Evolutionary conservation across 1,140 invertebrate genomes (phyloP).

Genomic region (Habropoda laboriosa): DNA sequence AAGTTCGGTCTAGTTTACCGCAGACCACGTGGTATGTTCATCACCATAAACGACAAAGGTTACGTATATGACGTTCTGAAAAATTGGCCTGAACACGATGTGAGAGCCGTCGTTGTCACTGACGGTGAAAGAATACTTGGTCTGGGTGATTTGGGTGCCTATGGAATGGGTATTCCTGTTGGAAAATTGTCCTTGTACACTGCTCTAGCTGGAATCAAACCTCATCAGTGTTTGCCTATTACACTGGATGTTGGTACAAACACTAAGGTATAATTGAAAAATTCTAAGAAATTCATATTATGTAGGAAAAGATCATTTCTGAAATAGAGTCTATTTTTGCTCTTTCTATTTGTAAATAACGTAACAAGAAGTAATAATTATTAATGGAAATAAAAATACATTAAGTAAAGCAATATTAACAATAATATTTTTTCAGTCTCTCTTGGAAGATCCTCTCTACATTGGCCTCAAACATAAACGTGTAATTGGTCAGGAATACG

Average conservation of each 20-base stretch:
- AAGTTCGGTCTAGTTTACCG: conserved; percentile 97
- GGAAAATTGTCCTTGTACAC: conserved; percentile 96
- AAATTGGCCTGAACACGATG: conserved; percentile 94
- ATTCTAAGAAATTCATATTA: background rate
- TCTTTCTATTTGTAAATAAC: too few species aligned
- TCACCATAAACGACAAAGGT: conserved; percentile 97
- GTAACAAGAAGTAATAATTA: too few species aligned
- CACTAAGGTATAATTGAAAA: conserved; percentile 84
- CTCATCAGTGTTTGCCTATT: conserved; percentile 93
- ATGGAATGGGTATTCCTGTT: conserved; percentile 97
- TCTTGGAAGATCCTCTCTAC: conserved; percentile 95
- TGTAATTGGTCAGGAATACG: conserved; percentile 91
- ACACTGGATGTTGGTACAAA: conserved; percentile 97
- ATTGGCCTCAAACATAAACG: conserved; percentile 94
- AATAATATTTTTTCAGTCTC: conserved; percentile 78
- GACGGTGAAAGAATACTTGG: conserved; percentile 97
- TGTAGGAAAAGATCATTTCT: too few species aligned
- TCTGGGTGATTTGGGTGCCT: conserved; percentile 95
- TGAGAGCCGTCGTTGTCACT: conserved; percentile 95
- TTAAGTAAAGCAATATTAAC: background rate
- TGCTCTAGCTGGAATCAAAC: conserved; percentile 95
- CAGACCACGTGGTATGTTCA: conserved; percentile 95
- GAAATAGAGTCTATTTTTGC: too few species aligned
- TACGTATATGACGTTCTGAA: conserved; percentile 92
- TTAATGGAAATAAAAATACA: background rate